Evolutionary conservation across 2,113 vertebrate species (phyloP).

Genomic region (Okapia johnstoni): DNA sequence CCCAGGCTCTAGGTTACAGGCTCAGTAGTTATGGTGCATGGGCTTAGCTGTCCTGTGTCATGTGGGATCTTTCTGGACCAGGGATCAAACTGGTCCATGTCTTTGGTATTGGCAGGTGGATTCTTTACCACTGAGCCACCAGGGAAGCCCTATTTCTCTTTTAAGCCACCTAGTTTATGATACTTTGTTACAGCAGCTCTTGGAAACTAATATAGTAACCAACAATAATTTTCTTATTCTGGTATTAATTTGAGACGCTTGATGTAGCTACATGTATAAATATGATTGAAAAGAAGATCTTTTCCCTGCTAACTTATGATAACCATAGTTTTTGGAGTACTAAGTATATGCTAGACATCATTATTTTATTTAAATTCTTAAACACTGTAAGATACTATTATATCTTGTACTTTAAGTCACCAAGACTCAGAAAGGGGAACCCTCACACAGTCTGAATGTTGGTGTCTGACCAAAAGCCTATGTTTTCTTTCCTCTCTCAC

Average conservation of each 20-base stretch:
- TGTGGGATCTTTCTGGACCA: background rate
- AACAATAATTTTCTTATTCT: background rate
- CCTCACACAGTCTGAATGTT: background rate
- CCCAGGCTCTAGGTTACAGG: background rate
- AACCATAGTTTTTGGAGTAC: background rate
- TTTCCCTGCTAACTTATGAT: background rate
- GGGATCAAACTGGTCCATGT: background rate
- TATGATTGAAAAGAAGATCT: background rate
- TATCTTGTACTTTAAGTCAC: background rate
- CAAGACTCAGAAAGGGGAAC: background rate
- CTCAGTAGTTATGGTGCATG: background rate
- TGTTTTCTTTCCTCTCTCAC: background rate
- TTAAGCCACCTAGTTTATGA: background rate
- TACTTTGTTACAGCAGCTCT: background rate
- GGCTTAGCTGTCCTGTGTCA: background rate
- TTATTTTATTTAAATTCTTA: conserved; percentile 21
- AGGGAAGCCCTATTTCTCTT: background rate
- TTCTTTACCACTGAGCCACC: background rate
- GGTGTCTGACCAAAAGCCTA: background rate
- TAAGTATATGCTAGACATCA: background rate
- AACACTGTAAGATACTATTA: background rate
- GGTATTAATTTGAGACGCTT: background rate
- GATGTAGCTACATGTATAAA: background rate
- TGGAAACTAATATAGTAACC: background rate
- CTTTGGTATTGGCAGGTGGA: background rate